Evolutionary conservation across 2,113 vertebrate species (phyloP), one percentile per base, ranked within the genome.

Genomic region (Emydocephalus ijimae): DNA sequence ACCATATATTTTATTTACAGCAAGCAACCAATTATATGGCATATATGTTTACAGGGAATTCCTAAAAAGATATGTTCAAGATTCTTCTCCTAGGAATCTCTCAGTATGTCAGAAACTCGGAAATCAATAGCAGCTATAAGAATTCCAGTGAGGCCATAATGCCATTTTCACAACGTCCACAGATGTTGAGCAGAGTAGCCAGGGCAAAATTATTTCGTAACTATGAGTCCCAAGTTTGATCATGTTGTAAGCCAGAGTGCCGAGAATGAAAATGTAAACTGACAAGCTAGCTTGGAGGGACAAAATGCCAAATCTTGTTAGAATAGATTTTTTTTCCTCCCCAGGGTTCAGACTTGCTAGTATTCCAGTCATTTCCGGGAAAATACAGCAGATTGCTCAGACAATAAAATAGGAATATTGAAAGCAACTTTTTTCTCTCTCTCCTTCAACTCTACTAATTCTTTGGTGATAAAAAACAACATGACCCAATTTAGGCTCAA

Each of bases 251-350:
- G 23, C 11, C 50, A 50, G 50, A 88, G 26, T 18, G 34, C 52
- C 55, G 29, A 15, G 54, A 91, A 91, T 88, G 87, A 88, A 88
- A 93, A 93, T 88, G n/a, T 91, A 93, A 88, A 69, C 50, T 88
- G 89, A 93, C 86, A 57, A 81, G 92, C 14, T 81, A 64, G 92
- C 85, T 90, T 57, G 26, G 50, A 48, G 90, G 50, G 86, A 88
- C 52, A 20, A 54, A n/a, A 29, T 88, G 89, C 52, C 86, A 81
- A n/a, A 64, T 88, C n/a, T 54, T 23, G 56, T 93, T 91, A 91
- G 57, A 50, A 34, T 52, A 20, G 11, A 48, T 57, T 26, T 34
- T 34, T 59, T 52, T 52, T 1, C 7, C 23, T 43, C 24, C 8
- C 8, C 57, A 43, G 55, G 59, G 86, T 10, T 26, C 10, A 24